Base-by-base conservation (phyloP, 2,797 vertebrate genomes). In the Eupleurogrammus muticus region DNA sequence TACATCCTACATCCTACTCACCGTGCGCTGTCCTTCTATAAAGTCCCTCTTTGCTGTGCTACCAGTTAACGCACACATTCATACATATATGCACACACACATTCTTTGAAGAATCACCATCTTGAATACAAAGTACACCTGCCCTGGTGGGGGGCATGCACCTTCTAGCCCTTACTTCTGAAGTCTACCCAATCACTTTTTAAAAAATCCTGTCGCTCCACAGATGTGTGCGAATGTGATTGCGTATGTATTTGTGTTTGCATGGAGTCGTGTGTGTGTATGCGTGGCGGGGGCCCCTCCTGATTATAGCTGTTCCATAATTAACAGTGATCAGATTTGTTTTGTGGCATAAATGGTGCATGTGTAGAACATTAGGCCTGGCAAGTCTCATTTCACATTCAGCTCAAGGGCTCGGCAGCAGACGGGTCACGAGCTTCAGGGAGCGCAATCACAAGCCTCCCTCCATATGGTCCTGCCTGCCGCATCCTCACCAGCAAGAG, bases 291-390 rank as follows among this genome's bases (percentile, higher is more conserved):
- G 52, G 38, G 70, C 70, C 76, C 87, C 94, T 94, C 96, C 96
- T 97, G 96, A 97, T 98, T 97, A 96, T 95, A 96, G 96, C 95
- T 94, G 95, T 94, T 96, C 95, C 94, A 95, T 98, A 98, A 98
- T 98, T 97, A 98, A 97, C 96, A 96, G 96, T 96, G 96, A 98
- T 99, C 97, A 96, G 96, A 98, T 99, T 98, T 98, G 96, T 97
- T 98, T 97, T 97, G 96, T 96, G 96, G 96, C 95, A 96, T 97
- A 97, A 97, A 97, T 96, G 95, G 96, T 96, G 96, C 96, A 96
- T 97, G 97, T 97, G 97, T 97, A 96, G 95, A 97, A 96, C 96
- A 96, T 97, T 96, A 97, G 95, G 95, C 94, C 96, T 96, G 96
- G 96, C 95, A 95, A 95, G 94, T 96, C 95, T 93, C 95, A 95